Evolutionary conservation across 2,888 invertebrate genomes (phyloP).

Genomic region (Scaptomyza tumidula): DNA sequence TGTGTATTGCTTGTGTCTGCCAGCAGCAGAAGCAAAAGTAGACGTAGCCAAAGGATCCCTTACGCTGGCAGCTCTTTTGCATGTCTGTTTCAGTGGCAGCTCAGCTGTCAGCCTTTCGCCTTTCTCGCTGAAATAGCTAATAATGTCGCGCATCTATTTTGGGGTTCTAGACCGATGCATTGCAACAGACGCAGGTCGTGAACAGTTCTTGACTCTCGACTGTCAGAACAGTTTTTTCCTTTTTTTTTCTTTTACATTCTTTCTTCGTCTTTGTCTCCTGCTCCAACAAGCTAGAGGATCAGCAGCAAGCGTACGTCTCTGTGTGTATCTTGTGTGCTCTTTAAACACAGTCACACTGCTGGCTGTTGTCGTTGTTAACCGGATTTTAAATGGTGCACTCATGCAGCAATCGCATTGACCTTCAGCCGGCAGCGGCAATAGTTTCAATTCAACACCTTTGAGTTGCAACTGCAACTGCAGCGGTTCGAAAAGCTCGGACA

Average conservation of each 20-base stretch:
- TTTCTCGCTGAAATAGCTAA: slow-evolving; percentile 60
- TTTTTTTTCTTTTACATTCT: slow-evolving; percentile 14
- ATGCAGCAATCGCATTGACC: slow-evolving; percentile 49
- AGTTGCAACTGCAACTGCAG: slow-evolving; percentile 14
- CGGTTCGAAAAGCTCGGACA: slow-evolving; percentile 5
- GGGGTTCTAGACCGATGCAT: slow-evolving; percentile 21
- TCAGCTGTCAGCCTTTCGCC: slow-evolving; percentile 21
- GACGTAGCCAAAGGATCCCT: not conserved
- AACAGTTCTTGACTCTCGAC: slow-evolving; percentile 15
- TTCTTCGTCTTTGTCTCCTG: not conserved
- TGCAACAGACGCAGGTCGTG: slow-evolving; percentile 3
- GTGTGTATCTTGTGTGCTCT: slow-evolving; percentile 5
- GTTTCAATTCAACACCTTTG: slow-evolving; percentile 48
- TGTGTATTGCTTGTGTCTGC: slow-evolving; percentile 33
- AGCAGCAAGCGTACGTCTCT: not conserved
- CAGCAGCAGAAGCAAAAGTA: slow-evolving; percentile 18
- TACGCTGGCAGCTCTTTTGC: slow-evolving; percentile 52
- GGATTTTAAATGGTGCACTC: slow-evolving; percentile 19
- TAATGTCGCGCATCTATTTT: slow-evolving; percentile 63
- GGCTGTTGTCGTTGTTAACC: not conserved
- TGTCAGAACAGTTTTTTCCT: slow-evolving; percentile 9
- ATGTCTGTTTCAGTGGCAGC: slow-evolving; percentile 67
- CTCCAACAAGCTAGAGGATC: not conserved
- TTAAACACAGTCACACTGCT: slow-evolving; percentile 18
- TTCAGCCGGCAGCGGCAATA: slow-evolving; percentile 42